These are phyloP conservation scores for Apogon hyalosoma DNA, from an alignment of 2,797 vertebrate genomes.

Conservation along the genomic window DNA sequence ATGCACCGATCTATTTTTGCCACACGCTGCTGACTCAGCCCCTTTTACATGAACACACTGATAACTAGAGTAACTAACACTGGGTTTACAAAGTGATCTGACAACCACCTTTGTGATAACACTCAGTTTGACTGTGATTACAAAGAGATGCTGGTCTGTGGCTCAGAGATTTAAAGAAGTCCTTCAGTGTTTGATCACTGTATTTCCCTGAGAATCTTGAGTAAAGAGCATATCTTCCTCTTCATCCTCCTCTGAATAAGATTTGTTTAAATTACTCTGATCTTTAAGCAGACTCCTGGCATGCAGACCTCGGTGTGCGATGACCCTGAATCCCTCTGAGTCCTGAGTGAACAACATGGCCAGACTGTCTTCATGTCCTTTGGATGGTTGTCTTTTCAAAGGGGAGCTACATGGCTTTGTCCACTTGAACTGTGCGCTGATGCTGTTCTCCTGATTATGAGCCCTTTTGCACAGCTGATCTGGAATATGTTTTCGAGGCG, in stretches of 20 bases:
- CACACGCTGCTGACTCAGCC: too few relatives aligned
- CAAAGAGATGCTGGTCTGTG: neutral
- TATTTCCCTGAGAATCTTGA: conserved; percentile 93
- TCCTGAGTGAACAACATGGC: conserved; percentile 89
- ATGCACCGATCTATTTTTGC: too few relatives aligned
- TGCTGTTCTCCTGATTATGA: conserved; percentile 44
- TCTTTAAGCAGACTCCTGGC: conserved; percentile 68
- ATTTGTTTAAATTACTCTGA: conserved; percentile 55
- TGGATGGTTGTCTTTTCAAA: conserved; percentile 36
- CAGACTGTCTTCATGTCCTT: conserved; percentile 63
- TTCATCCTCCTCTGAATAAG: conserved; percentile 47
- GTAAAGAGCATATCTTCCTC: conserved; percentile 88
- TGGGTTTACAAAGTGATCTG: too few relatives aligned
- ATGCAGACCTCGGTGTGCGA: conserved; percentile 77
- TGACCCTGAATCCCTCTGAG: conserved; percentile 89
- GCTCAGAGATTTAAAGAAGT: neutral
- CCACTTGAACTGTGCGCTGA: conserved; percentile 34
- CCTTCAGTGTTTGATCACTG: conserved; percentile 90
- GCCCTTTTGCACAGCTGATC: conserved; percentile 11
- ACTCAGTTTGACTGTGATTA: neutral
- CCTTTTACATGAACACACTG: too few relatives aligned
- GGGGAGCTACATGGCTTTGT: conserved; percentile 40
- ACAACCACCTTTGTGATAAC: too few relatives aligned
- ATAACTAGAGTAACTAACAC: too few relatives aligned
- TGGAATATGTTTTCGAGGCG: conserved; percentile 37